Conservation (phyloP, 2,113 vertebrate species). For the human region DNA sequence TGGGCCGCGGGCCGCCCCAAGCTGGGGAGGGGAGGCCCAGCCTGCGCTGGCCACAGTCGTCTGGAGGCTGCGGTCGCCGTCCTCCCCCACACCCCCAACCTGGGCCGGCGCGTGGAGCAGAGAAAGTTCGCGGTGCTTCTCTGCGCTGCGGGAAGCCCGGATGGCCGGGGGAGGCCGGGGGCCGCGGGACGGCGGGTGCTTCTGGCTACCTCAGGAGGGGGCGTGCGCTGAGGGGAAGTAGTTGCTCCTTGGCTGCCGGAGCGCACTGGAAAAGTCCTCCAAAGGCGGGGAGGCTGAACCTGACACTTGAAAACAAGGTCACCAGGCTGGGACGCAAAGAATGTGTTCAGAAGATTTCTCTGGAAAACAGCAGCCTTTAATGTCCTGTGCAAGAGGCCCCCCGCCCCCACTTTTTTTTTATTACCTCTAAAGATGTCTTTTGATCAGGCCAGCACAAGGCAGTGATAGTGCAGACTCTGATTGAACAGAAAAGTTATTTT, state of each 20-base stretch:
- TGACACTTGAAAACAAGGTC: conserved; percentile 85
- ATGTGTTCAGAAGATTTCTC: conserved; percentile 78
- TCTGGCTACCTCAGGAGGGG: conserved; percentile 41
- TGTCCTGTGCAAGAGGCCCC: conserved; percentile 78
- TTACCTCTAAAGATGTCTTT: conserved; percentile 87
- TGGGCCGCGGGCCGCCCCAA: neutral
- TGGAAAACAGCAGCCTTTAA: conserved; percentile 83
- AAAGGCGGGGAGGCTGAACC: conserved; percentile 81
- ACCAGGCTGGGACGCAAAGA: conserved; percentile 78
- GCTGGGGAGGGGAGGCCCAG: neutral
- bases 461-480: conserved; percentile 87
- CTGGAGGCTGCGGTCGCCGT: neutral
- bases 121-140: conserved; percentile 55
- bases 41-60: neutral
- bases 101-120: conserved; percentile 36
- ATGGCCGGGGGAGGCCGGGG: conserved; percentile 1
- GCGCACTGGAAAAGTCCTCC: conserved; percentile 77
- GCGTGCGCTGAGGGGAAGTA: conserved; percentile 73
- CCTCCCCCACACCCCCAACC: neutral
- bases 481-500: conserved; percentile 92
- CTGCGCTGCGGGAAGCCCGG: neutral
- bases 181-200: neutral
- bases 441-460: conserved; percentile 88
- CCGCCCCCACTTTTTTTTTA: conserved; percentile 28
- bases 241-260: conserved; percentile 51